Base-by-base conservation (phyloP, 2,888 invertebrate species). In the Rambutsinella grinnellia region DNA sequence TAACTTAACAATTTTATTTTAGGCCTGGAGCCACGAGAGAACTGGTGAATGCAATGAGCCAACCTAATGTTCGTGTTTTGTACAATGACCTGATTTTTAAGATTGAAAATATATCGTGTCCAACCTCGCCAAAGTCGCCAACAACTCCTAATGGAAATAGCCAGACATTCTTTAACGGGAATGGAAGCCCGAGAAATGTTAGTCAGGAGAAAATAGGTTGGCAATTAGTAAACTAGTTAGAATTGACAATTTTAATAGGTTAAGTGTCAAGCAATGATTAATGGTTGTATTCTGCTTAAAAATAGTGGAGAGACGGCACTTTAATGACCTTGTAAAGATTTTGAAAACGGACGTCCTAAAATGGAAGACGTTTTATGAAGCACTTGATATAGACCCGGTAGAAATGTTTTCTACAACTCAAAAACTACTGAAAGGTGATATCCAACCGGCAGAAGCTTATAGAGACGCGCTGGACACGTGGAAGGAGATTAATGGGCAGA, bases 351-450 rank as follows among this genome's bases (percentile, higher is more conserved):
- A 78, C 56, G 57, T 72, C 0, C 23, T 70, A 23, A 76, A 76
- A 46, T 81, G 79, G 79, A 79, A 79, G 63, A 28, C 75, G 13
- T 78, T 81, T 27, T 79, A 78, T 27, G 72, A 69, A 51, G 78
- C 67, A 19, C 46, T 81, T 47, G 79, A 68, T 26, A 76, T 81
- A 28, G 79, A 79, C 23, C 74, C 69, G 19, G 79, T 72, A 23
- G 81, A 79, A 70, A 81, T 81, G 79, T 81, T 79, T 67, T 79
- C 81, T 10, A 81, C 78, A 0, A 56, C 76, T 5, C 76, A 78
- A 46, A 81, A 81, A 51, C 57, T 81, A 0, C 44, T 69, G 2
- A 76, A 74, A 54, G 76, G 78, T 57, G 63, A 76, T 51, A 79
- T 81, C 53, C 79, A 79, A 44, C 63, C 65, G 1, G 68, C 79